phyloP scores from a whole-genome alignment of 2,113 vertebrate species.

The Calypte anna region DNA sequence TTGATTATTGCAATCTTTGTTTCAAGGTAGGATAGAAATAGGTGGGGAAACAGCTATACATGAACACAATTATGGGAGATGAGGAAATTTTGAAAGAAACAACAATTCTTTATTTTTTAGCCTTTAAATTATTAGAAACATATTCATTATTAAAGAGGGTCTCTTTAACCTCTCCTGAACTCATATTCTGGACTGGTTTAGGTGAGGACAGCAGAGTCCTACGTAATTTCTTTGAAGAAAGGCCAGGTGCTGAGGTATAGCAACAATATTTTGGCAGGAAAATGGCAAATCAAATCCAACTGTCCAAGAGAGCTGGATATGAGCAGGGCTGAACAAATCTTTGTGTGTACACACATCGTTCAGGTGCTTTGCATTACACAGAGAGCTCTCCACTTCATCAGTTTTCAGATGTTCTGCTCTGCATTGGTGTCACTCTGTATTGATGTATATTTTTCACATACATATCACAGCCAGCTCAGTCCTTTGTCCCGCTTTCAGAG shows the following conservation, averaged over 20 bases:
- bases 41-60: neutral
- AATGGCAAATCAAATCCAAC: conserved; percentile 70
- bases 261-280: conserved; percentile 63
- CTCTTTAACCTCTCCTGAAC: conserved; percentile 47
- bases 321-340: conserved; percentile 66
- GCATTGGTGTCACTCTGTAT: conserved; percentile 17
- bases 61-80: neutral
- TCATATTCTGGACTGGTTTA: conserved; percentile 35
- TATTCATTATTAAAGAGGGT: conserved; percentile 5
- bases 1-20: neutral
- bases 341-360: conserved; percentile 58
- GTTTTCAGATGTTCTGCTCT: conserved; percentile 56
- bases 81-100: neutral
- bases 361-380: conserved; percentile 70
- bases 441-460: conserved; percentile 54
- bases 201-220: conserved; percentile 33
- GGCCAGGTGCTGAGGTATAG: conserved; percentile 63
- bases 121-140: conserved; percentile 16
- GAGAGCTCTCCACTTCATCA: conserved; percentile 52
- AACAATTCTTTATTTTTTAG: neutral
- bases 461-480: neutral
- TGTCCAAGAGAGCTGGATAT: conserved; percentile 61
- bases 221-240: conserved; percentile 57
- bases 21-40: neutral
- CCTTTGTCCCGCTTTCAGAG: neutral